phyloP scores from a whole-genome alignment of 2,797 vertebrate genomes.

The Moxostoma hubbsi region DNA sequence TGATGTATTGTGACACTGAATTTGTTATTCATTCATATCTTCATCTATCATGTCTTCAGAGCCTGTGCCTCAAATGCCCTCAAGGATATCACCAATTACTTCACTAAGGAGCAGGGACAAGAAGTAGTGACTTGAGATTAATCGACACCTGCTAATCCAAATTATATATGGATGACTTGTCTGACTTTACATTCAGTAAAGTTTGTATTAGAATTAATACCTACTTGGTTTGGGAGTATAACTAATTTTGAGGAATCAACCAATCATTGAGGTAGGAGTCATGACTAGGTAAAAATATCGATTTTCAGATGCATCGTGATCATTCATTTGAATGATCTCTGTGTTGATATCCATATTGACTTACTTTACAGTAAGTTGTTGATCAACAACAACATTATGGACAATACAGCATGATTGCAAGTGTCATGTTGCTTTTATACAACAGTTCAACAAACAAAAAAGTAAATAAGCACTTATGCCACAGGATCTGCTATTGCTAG shows the following conservation, averaged over 20 bases:
- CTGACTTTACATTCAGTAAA: neutral
- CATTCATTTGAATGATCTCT: too few species aligned
- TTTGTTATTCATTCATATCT: neutral
- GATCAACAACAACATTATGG: too few species aligned
- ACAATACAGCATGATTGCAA: too few species aligned
- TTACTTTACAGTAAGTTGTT: too few species aligned
- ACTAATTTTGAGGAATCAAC: neutral
- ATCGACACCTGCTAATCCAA: constrained; percentile 3
- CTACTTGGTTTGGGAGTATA: neutral
- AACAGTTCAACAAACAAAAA: too few species aligned
- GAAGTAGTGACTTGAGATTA: constrained; percentile 84
- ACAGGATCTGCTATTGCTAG: too few species aligned
- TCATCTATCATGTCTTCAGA: constrained; percentile 69
- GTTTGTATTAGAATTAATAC: neutral
- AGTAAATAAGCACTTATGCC: too few species aligned
- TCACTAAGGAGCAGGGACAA: constrained; percentile 83
- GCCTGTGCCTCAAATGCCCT: constrained; percentile 87
- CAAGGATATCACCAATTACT: constrained; percentile 83
- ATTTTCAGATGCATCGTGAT: too few species aligned
- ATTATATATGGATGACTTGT: neutral
- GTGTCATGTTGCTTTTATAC: too few species aligned
- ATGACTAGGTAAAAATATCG: too few species aligned
- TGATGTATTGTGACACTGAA: neutral
- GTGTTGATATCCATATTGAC: too few species aligned
- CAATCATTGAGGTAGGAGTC: neutral